Base-by-base conservation (phyloP, 2,113 vertebrate species). In the Nematolebias whitei region DNA sequence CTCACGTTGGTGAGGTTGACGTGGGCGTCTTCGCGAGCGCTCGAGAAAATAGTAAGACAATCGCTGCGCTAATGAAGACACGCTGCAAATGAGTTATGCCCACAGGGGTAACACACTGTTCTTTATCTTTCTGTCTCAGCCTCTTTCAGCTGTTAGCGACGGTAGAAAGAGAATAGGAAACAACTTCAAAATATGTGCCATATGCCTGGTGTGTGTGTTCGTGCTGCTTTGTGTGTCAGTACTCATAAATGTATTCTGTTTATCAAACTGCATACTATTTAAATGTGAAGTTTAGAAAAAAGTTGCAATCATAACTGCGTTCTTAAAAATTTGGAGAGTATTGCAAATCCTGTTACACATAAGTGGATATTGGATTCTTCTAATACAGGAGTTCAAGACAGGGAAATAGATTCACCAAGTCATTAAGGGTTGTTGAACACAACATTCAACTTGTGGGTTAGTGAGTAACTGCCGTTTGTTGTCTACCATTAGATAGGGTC, bases 161-260 rank as follows among this genome's bases (percentile, higher is more conserved):
- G 60, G 78, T 89, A 89, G 72, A 90, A 88, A 87, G 84, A 87
- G 85, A 90, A 90, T 90, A 79, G 78, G 76, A 85, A 87, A 89
- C 77, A 63, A 74, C 80, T 70, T 39, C 66, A 71, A 82, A 79
- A 85, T 76, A 75, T 67, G 66, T 54, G 56, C 85, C 82, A 85
- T 83, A 85, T 84, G 85, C 73, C 60, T 62, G 43, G 26, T 62
- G 66, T 64, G 55, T 69, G 74, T 56, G n/a, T 35, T 47, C 9
- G 12, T 48, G 44, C n/a, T 53, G 48, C 70, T 52, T 52, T 61
- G 44, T 75, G 63, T 50, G 63, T 61, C 61, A 26, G 54, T 56
- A 55, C 50, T 71, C 35, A 51, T 84, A 49, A 64, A 65, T 83
- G 51, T 74, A 74, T 83, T 83, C 56, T 78, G 68, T 74, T 80